phyloP scores from a whole-genome alignment of 2,888 invertebrate genomes.

The Parasteatoda lunata region DNA sequence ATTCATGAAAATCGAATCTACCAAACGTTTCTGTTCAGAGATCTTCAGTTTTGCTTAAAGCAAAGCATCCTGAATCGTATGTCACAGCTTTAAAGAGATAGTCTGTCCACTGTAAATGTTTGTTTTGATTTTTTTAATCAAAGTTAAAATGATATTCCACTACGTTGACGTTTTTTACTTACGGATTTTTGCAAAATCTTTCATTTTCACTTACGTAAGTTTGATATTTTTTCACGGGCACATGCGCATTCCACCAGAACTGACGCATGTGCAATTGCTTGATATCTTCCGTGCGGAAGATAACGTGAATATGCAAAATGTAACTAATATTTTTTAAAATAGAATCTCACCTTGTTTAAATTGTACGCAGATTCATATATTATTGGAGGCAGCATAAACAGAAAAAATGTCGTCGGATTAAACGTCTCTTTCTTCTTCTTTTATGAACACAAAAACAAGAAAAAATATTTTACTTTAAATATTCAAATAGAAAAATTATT shows the following conservation, averaged over 20 bases:
- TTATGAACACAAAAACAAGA: constrained; percentile 12
- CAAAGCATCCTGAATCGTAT: no score
- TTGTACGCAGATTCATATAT: constrained; percentile 99
- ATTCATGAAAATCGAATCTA: no score
- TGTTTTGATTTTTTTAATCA: no score
- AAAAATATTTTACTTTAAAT: neutral
- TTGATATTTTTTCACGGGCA: neutral
- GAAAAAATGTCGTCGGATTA: constrained; percentile 97
- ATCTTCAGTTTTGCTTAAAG: no score
- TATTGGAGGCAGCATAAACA: constrained; percentile 96
- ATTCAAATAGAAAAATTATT: neutral
- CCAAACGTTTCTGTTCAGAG: no score
- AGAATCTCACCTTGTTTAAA: constrained; percentile 89
- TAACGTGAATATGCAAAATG: neutral
- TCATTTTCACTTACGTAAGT: no score
- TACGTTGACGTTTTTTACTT: no score
- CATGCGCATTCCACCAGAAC: neutral
- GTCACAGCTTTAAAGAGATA: no score
- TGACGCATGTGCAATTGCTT: neutral
- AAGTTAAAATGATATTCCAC: no score
- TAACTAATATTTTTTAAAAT: neutral
- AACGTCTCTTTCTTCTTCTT: constrained; percentile 94
- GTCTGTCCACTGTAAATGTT: no score
- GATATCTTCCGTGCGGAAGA: neutral
- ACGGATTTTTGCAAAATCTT: no score